Conservation (phyloP, 2,797 vertebrate genomes). For the Hoplostethus mediterraneus region DNA sequence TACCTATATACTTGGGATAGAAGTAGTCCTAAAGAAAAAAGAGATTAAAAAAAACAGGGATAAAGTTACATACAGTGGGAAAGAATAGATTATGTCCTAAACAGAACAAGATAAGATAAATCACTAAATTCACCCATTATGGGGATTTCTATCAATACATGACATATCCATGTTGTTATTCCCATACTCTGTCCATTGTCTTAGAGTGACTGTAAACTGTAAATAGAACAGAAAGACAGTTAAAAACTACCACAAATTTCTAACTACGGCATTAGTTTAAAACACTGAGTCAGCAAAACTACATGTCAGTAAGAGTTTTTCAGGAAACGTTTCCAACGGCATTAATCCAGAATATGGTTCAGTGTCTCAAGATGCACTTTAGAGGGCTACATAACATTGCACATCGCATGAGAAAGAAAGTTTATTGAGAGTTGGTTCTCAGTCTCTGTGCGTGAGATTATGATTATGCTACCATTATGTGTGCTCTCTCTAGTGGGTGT, state of each 20-base stretch:
- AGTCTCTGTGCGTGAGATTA: constrained; percentile 20
- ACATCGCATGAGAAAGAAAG: neutral
- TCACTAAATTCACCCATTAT: constrained; percentile 2
- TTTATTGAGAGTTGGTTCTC: neutral
- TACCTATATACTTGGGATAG: constrained; percentile 94
- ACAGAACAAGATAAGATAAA: constrained; percentile 36
- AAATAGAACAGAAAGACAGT: constrained; percentile 1
- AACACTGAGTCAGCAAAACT: neutral
- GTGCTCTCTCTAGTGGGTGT: constrained; percentile 50
- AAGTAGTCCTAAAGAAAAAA: constrained; percentile 91
- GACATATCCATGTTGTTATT: neutral
- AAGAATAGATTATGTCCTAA: constrained; percentile 27
- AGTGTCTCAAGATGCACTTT: neutral
- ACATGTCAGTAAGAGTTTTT: neutral
- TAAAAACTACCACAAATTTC: constrained; percentile 31
- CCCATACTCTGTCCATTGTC: neutral
- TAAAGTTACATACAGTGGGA: neutral
- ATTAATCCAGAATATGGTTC: neutral
- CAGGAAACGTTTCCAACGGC: neutral
- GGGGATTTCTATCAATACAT: neutral
- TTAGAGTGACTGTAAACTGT: neutral
- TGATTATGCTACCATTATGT: constrained; percentile 1
- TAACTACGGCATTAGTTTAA: neutral
- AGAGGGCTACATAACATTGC: neutral
- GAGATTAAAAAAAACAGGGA: constrained; percentile 25